Base-by-base conservation (phyloP, 2,888 invertebrate genomes). In the Marasmarcha lunaedactyla region DNA sequence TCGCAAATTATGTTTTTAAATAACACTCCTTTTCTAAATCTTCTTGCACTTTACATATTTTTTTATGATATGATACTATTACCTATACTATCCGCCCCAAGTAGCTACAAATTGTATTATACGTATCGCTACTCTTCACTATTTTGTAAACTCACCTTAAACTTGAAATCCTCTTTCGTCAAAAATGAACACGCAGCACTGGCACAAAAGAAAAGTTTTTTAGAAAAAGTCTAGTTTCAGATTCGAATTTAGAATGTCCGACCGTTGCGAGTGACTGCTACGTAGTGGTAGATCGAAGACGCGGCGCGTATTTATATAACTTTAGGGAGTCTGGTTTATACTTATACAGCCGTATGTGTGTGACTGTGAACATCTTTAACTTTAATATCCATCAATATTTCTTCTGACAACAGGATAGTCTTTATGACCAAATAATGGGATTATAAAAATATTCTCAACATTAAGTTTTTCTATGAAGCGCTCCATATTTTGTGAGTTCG, bases 231-330 rank as follows among this genome's bases (percentile, higher is more conserved):
- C 33, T 55, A 41, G 52, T 42, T 55, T 61, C 50, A 54, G 58
- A 59, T 45, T 55, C 57, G 52, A 54, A 54, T 47, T 59, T 52
- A 53, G 51, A 49, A 61, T 69, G 69, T 76, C 71, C 65, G 72
- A 59, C 57, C 76, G 70, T 61, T 64, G 59, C 64, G 76, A 70
- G 73, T 58, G 72, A 58, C 68, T 64, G 71, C 72, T 65, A 74
- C 71, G 72, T 73, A 81, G 78, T 81, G 77, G 68, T 66, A 59
- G 59, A 57, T 54, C 64, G 56, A 53, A 69, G 72, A 71, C 71
- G 71, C 66, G 57, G 63, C 55, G 52, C 55, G 57, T 56, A 63
- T 61, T 77, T 81, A 71, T 81, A 81, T 81, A 81, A 59, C 54
- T 49, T 47, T 56, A 62, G 59, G 10, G n/a, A 12, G 27, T 5